A percentile compares a stretch with the other conserved stretches of the same genome.
Conservation (phyloP, 1,140 invertebrate species). For the Atta texana region DNA sequence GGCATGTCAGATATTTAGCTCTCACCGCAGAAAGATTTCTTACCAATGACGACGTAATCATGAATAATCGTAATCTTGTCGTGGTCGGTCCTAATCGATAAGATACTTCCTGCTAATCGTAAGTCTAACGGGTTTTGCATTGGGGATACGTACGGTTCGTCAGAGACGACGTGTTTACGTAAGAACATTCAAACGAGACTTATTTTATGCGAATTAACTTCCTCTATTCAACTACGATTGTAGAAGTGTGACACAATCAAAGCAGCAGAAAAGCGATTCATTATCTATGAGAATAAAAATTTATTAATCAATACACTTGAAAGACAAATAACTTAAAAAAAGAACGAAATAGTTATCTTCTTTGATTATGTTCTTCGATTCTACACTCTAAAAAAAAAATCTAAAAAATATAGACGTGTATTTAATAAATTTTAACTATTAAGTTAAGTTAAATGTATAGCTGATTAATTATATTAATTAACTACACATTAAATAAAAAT, state of each 20-base stretch:
- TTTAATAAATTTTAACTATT: no score
- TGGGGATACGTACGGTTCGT: background rate
- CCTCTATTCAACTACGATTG: background rate
- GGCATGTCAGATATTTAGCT: slow-evolving; percentile 19
- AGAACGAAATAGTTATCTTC: background rate
- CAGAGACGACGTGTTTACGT: background rate
- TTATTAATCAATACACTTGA: background rate
- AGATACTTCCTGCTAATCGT: slow-evolving; percentile 28
- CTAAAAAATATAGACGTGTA: no score
- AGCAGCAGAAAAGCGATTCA: background rate
- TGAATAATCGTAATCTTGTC: slow-evolving; percentile 41
- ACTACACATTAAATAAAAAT: no score
- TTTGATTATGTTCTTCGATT: background rate
- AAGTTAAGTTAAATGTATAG: no score
- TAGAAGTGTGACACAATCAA: background rate
- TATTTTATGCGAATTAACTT: slow-evolving; percentile 14
- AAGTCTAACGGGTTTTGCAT: slow-evolving; percentile 23
- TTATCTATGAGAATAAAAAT: slow-evolving; percentile 2
- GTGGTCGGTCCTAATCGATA: slow-evolving; percentile 18
- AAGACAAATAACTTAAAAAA: background rate
- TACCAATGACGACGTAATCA: slow-evolving; percentile 4
- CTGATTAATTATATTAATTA: no score
- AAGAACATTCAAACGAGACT: background rate
- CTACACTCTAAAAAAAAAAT: no score
- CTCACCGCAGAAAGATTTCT: slow-evolving; percentile 29